A percentile compares a stretch with the other conserved stretches of the same genome.
Conservation (phyloP, 2,888 invertebrate genomes). For the Terebella lapidaria region DNA sequence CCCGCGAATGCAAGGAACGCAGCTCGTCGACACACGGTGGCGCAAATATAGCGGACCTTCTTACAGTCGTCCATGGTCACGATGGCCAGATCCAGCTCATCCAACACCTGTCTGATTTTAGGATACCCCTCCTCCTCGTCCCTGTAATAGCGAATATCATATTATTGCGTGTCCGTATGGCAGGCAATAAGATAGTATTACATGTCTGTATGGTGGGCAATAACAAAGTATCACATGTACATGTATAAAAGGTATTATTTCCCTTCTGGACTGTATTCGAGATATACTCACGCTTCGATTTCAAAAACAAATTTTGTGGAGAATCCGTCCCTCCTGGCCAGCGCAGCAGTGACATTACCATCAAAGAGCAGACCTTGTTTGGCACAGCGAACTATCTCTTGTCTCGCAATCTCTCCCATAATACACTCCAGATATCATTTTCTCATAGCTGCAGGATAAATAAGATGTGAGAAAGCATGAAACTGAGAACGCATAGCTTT, state of each 20-base stretch:
- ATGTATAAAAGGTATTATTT: no score
- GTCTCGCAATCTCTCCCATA: conserved; percentile 91
- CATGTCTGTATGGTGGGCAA: no score
- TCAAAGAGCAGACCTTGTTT: conserved; percentile 66
- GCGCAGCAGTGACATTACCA: conserved; percentile 66
- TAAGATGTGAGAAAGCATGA: no score
- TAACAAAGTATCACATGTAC: no score
- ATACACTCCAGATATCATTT: conserved; percentile 99
- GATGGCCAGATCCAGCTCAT: conserved; percentile 72
- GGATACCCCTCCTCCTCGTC: not conserved
- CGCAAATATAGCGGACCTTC: conserved; percentile 86
- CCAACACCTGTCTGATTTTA: conserved; percentile 58
- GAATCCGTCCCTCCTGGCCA: conserved; percentile 74
- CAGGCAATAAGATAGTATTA: no score
- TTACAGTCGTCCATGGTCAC: conserved; percentile 86
- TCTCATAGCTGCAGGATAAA: conserved; percentile 68
- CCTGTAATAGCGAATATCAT: no score
- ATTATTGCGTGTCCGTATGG: no score
- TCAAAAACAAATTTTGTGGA: conserved; percentile 97
- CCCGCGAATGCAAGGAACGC: conserved; percentile 90
- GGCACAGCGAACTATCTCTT: conserved; percentile 78
- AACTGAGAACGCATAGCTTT: no score
- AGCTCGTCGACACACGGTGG: conserved; percentile 84
- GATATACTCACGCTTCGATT: conserved; percentile 70
- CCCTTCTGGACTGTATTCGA: no score